A percentile compares a stretch with the other conserved stretches of the same genome.
Conservation (phyloP, 2,888 invertebrate species). For the Drosophila kambysellisi region DNA sequence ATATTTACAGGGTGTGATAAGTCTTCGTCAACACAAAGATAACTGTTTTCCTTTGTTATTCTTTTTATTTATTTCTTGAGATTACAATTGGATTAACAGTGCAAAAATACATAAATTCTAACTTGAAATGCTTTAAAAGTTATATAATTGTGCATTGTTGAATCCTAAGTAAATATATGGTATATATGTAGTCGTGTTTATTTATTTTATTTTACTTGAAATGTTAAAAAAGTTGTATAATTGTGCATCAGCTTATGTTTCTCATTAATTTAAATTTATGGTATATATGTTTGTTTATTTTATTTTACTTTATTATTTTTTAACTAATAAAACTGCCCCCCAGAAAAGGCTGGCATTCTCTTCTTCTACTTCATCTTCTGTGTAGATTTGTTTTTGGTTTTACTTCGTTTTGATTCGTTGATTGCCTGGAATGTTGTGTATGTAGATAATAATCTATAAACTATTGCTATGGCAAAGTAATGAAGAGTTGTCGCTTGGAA, state of each 20-base stretch:
- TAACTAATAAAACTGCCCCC: conserved; percentile 9
- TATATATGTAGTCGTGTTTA: neutral
- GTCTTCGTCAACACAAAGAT: neutral
- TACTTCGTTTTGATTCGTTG: conserved; percentile 65
- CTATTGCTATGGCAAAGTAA: conserved; percentile 17
- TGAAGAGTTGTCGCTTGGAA: neutral
- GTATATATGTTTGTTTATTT: conserved; percentile 3
- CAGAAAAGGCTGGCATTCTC: conserved; percentile 16
- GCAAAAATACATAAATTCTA: neutral
- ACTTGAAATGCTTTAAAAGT: neutral
- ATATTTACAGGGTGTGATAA: neutral
- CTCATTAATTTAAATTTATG: neutral
- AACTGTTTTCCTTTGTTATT: neutral
- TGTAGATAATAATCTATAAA: conserved; percentile 52
- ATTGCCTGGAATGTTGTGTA: conserved; percentile 68
- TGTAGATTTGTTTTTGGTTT: conserved; percentile 13
- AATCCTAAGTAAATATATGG: neutral
- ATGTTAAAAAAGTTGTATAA: neutral
- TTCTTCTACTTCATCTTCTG: conserved; percentile 9
- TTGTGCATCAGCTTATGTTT: neutral
- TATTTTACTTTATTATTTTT: neutral
- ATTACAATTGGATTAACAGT: neutral
- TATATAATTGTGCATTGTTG: neutral
- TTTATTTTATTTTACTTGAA: neutral
- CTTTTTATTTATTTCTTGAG: neutral